A percentile compares a stretch with the other conserved stretches of the same genome.
Conservation (phyloP, 2,888 invertebrate species). For the Netelia virgata region DNA sequence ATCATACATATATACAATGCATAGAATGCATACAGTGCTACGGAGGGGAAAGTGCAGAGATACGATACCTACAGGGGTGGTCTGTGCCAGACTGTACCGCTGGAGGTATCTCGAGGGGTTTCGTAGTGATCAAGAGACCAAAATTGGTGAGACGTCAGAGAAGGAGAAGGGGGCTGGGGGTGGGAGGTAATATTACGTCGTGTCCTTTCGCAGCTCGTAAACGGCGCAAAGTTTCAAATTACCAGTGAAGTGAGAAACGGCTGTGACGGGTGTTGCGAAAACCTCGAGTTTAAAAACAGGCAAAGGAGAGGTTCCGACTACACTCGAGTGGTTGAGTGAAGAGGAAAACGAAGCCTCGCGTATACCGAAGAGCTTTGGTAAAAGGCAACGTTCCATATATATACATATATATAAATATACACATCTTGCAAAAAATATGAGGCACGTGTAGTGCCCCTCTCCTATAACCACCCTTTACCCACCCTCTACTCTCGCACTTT, state of each 20-base stretch:
- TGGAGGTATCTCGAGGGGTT: constrained; percentile 28
- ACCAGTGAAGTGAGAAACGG: constrained; percentile 60
- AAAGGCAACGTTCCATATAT: neutral
- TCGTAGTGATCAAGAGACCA: constrained; percentile 32
- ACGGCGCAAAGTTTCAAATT: constrained; percentile 73
- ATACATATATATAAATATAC: neutral
- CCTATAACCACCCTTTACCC: neutral
- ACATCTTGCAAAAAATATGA: constrained; percentile 5
- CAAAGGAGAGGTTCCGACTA: constrained; percentile 24
- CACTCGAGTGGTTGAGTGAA: constrained; percentile 41
- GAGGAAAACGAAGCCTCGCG: constrained; percentile 36
- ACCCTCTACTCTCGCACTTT: neutral
- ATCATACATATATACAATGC: neutral
- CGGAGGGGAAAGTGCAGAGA: neutral
- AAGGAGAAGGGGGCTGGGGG: constrained; percentile 18
- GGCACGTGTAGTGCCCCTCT: constrained; percentile 34
- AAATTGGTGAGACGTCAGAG: constrained; percentile 36
- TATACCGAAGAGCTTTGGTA: constrained; percentile 22
- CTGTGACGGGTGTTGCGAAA: constrained; percentile 45
- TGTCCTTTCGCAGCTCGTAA: constrained; percentile 68
- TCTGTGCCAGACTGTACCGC: neutral
- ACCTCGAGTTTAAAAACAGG: constrained; percentile 15
- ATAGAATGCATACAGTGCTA: neutral
- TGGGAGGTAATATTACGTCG: constrained; percentile 18
- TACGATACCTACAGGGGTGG: constrained; percentile 6